Evolutionary conservation across 2,888 invertebrate genomes (phyloP), one percentile per base, ranked within the genome.

Genomic region (Ashinkailepas kermadecensis): DNA sequence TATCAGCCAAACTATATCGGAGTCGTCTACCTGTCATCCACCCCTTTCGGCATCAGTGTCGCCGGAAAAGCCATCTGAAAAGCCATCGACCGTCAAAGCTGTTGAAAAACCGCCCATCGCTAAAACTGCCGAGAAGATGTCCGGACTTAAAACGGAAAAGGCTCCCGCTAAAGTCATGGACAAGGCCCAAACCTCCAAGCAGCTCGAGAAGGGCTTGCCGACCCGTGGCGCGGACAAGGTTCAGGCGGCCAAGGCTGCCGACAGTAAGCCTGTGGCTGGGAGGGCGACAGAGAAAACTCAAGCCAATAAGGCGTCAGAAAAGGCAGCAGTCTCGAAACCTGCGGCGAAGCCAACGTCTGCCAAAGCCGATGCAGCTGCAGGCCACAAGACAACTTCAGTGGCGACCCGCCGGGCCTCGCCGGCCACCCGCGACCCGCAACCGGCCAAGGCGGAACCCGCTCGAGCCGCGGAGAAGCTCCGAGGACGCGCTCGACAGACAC

Each of bases 1-100:
- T 78, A 89, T 89, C 83, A 82, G 85, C 12, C 83, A 84, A 18
- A 21, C 74, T 1, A 39, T 74, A 18, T 11, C 74, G 11, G 74
- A 74, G 8, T 74, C 74, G 54, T 18, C 25, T 7, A 59, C 84
- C 81, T 82, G 82, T 81, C 64, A 83, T 83, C 67, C 39, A 39
- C 39, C 39, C 39, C 39, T 39, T 39, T 39, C 39, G 4, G 2
- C 39, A 39, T 39, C 39, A 4, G 39, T 39, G 81, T 70, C 54
- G 79, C 84, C 21, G 70, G 83, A 57, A 83, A 84, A 79, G 74
- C 84, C 67, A 82, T 67, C 81, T 84, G 85, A 59, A 83, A 84
- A 80, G 81, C 82, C 65, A n/a, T 67, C 21, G 39, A 79, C 18
- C 81, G 81, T 13, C 15, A 74, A 74, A 74, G 9, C 74, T 15